These are phyloP conservation scores for Andrena fulva DNA, from an alignment of 2,888 invertebrate genomes.

Conservation along the genomic window DNA sequence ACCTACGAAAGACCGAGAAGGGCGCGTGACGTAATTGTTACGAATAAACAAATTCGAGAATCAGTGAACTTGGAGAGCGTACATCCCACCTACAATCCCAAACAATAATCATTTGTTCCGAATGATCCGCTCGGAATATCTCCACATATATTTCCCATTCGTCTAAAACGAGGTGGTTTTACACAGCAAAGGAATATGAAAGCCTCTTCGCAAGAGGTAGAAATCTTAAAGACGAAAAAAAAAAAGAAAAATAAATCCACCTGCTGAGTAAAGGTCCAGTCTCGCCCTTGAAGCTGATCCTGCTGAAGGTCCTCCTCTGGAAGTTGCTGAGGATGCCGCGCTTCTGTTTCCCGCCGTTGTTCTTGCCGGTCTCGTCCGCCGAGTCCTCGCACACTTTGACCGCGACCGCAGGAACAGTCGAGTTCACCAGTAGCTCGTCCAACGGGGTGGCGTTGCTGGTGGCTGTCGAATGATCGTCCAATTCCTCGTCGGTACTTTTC, in stretches of 20 bases:
- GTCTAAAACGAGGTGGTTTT: too few relatives aligned
- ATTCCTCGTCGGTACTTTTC: constrained; percentile 57
- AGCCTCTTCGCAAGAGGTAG: too few relatives aligned
- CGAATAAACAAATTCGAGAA: too few relatives aligned
- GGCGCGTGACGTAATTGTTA: too few relatives aligned
- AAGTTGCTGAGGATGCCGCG: constrained; percentile 72
- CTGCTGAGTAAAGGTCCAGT: constrained; percentile 78
- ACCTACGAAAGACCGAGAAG: too few relatives aligned
- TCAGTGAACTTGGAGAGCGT: too few relatives aligned
- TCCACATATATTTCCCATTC: too few relatives aligned
- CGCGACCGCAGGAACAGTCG: constrained; percentile 70
- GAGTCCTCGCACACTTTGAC: constrained; percentile 71
- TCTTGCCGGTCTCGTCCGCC: constrained; percentile 60
- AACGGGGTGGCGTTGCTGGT: constrained; percentile 60
- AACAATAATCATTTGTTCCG: too few relatives aligned
- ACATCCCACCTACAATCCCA: too few relatives aligned
- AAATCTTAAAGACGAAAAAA: neutral
- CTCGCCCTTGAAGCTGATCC: constrained; percentile 79
- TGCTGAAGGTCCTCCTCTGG: constrained; percentile 77
- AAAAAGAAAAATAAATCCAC: constrained; percentile 47
- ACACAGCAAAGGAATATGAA: too few relatives aligned
- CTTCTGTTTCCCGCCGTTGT: constrained; percentile 60
- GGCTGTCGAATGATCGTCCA: constrained; percentile 62
- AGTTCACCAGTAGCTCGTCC: constrained; percentile 73
- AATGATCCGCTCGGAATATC: too few relatives aligned